A percentile compares a stretch with the other conserved stretches of the same genome.
phyloP scores from a whole-genome alignment of 2,113 vertebrate species.

The Lonchura striata region DNA sequence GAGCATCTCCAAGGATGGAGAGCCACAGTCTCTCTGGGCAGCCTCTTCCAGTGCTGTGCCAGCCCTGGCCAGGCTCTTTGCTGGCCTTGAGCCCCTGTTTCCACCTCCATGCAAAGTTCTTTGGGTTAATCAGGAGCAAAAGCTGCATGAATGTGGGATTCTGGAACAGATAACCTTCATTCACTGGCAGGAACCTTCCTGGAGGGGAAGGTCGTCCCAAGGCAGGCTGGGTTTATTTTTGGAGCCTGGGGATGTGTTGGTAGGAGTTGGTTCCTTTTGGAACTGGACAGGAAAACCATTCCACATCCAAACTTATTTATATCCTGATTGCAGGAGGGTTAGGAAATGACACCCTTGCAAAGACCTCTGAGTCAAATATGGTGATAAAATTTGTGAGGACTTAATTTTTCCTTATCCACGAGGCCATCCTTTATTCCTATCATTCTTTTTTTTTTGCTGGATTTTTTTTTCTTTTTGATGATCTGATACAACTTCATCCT shows the following conservation, averaged over 20 bases:
- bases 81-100: rapidly evolving
- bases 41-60: not conserved
- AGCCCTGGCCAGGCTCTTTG: not conserved
- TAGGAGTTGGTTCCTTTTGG: not conserved
- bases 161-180: not conserved
- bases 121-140: not conserved
- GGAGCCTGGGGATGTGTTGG: not conserved
- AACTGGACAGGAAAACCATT: not conserved
- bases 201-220: not conserved
- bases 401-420: not conserved
- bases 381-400: not conserved
- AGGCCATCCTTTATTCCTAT: not conserved
- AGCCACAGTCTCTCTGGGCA: rapidly evolving
- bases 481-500: not conserved
- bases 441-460: not conserved
- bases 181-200: not conserved
- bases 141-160: rapidly evolving
- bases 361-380: not conserved
- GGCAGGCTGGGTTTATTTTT: not conserved
- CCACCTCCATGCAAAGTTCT: not conserved
- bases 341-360: not conserved
- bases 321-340: not conserved
- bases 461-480: not conserved
- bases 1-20: not conserved
- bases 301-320: not conserved